Percentiles rank a stretch among this genome's conserved stretches.
Conservation (phyloP, 2,797 vertebrate species). For the Sardinella longiceps region DNA sequence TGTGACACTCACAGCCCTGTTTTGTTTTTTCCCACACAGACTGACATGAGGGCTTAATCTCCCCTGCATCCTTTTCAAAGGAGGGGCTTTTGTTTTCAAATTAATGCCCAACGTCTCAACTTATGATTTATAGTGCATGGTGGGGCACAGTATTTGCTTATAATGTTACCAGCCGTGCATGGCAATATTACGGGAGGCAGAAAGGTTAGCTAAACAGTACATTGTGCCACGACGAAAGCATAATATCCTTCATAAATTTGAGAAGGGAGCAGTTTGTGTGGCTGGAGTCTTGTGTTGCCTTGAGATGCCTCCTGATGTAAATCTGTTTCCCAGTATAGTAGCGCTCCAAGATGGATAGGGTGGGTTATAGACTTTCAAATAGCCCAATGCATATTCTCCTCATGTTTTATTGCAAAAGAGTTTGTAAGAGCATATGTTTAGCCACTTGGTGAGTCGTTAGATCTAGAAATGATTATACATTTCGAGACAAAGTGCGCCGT, state of each 20-base stretch:
- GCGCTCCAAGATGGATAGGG: not conserved
- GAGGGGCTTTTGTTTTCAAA: constrained; percentile 61
- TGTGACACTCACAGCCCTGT: constrained; percentile 71
- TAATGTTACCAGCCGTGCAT: constrained; percentile 63
- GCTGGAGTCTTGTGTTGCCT: not conserved
- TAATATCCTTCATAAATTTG: constrained; percentile 3
- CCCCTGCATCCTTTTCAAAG: constrained; percentile 66
- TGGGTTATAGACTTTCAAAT: constrained; percentile 22
- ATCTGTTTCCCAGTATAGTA: constrained; percentile 13
- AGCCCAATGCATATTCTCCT: not conserved
- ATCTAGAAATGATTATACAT: constrained; percentile 17
- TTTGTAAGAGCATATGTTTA: not conserved
- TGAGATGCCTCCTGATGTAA: constrained; percentile 16
- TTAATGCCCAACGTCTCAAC: constrained; percentile 53
- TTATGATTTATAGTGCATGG: constrained; percentile 68
- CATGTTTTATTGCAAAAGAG: not conserved
- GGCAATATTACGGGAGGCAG: constrained; percentile 47
- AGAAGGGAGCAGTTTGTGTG: constrained; percentile 5
- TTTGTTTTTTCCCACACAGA: constrained; percentile 82
- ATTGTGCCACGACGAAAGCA: constrained; percentile 30
- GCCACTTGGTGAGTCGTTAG: not conserved
- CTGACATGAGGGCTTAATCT: constrained; percentile 72
- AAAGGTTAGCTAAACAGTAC: constrained; percentile 50
- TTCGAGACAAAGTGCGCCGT: not conserved
- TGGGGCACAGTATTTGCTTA: constrained; percentile 65